Percentiles rank a stretch among this genome's conserved stretches.
Evolutionary conservation across 2,888 invertebrate genomes (phyloP).

Genomic region (Drosophila planitibia): DNA sequence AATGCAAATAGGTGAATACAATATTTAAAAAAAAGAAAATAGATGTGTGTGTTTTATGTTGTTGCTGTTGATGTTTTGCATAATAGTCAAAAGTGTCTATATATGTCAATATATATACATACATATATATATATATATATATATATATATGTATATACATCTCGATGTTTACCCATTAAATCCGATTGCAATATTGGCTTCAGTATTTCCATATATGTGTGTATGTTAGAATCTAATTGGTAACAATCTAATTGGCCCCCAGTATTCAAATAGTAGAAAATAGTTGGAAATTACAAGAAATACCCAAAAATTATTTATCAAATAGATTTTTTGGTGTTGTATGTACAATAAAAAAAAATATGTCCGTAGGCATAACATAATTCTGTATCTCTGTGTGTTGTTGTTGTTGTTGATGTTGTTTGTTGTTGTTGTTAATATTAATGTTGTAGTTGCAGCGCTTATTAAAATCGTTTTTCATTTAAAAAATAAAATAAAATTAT

Average conservation of each 20-base stretch:
- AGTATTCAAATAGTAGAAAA: slow-evolving; percentile 27
- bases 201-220: slow-evolving; percentile 41
- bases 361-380: slow-evolving; percentile 51
- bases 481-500: neutral
- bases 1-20: slow-evolving; percentile 55
- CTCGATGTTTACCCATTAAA: slow-evolving; percentile 23
- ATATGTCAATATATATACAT: slow-evolving; percentile 3
- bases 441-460: slow-evolving; percentile 50
- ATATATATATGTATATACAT: slow-evolving; percentile 5
- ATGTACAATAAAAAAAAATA: slow-evolving; percentile 42
- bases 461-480: slow-evolving; percentile 26
- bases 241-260: slow-evolving; percentile 49
- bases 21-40: slow-evolving; percentile 44
- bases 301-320: slow-evolving; percentile 28
- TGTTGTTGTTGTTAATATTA: slow-evolving; percentile 40
- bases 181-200: slow-evolving; percentile 22
- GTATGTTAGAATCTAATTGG: slow-evolving; percentile 40
- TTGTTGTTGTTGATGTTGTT: slow-evolving; percentile 48
- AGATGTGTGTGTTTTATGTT: slow-evolving; percentile 53
- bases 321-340: slow-evolving; percentile 76
- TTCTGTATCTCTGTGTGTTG: slow-evolving; percentile 68
- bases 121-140: neutral
- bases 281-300: slow-evolving; percentile 17
- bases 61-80: slow-evolving; percentile 34
- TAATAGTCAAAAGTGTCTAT: slow-evolving; percentile 42